Evolutionary conservation across 1,140 invertebrate genomes (phyloP).

Genomic region (Cotesia glomerata): DNA sequence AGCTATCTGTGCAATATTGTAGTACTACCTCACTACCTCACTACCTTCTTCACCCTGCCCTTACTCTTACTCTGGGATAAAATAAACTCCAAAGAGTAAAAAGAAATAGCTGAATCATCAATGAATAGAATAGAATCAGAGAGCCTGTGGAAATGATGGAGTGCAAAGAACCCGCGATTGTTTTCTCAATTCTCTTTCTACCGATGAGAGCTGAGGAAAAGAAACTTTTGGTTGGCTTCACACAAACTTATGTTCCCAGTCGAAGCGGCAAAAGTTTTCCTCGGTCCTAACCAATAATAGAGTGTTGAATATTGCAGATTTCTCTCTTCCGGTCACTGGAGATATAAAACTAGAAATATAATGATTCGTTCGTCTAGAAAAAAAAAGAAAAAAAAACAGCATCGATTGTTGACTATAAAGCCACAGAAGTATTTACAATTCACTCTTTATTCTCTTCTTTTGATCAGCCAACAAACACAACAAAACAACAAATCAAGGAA

Average conservation of each 20-base stretch:
- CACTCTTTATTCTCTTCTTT: too few relatives aligned
- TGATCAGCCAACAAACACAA: too few relatives aligned
- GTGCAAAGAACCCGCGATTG: constrained; percentile 10
- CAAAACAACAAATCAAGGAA: too few relatives aligned
- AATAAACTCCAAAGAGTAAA: neutral
- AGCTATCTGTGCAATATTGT: neutral
- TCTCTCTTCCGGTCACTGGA: neutral
- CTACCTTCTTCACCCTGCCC: too few relatives aligned
- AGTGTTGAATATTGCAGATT: constrained; percentile 7
- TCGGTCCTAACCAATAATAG: neutral
- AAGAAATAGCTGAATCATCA: constrained; percentile 7
- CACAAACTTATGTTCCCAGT: neutral
- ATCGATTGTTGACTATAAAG: too few relatives aligned
- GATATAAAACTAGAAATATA: neutral
- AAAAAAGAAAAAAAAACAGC: too few relatives aligned
- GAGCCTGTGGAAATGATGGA: neutral
- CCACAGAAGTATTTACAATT: too few relatives aligned
- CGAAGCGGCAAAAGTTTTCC: neutral
- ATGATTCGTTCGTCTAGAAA: too few relatives aligned
- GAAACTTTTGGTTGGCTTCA: constrained; percentile 7
- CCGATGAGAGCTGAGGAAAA: neutral
- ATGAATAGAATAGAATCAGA: constrained; percentile 2
- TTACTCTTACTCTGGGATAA: neutral
- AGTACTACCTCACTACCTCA: too few relatives aligned
- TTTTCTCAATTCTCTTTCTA: neutral